These are phyloP conservation scores for Halcyon smyrnensis DNA, from an alignment of 2,797 vertebrate genomes.

Conservation along the genomic window DNA sequence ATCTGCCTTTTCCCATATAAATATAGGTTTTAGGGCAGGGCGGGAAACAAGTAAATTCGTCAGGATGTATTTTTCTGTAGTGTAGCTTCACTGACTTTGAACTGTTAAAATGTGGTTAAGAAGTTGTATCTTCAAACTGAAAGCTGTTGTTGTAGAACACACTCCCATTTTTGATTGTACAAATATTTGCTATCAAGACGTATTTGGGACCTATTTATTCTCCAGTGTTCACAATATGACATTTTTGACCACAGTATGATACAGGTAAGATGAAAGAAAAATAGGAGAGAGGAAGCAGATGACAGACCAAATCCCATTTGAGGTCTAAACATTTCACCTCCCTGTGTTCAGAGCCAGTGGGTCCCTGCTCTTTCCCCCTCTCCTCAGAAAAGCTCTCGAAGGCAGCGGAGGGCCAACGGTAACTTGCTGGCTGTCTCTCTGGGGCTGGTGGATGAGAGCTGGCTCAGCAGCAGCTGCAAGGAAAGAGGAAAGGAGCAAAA, in stretches of 20 bases:
- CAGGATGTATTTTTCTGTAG: background rate
- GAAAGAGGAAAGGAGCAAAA: background rate
- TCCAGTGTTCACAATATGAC: background rate
- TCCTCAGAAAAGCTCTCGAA: background rate
- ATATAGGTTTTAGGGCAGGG: background rate
- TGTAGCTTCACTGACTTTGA: background rate
- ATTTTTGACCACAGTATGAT: background rate
- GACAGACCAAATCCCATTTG: background rate
- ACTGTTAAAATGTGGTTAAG: background rate
- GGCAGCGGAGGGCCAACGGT: accelerated
- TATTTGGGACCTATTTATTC: background rate
- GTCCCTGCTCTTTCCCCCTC: accelerated
- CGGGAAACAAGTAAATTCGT: background rate
- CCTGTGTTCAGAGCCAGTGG: accelerated
- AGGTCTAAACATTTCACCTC: background rate
- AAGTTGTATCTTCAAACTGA: background rate
- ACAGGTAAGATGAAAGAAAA: background rate
- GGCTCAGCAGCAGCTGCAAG: background rate
- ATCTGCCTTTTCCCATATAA: background rate
- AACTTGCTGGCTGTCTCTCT: background rate
- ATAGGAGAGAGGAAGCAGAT: background rate
- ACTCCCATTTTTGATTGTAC: background rate
- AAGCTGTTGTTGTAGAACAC: background rate
- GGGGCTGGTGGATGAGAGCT: background rate
- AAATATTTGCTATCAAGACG: background rate